Evolutionary conservation across 1,140 invertebrate species (phyloP).

Genomic region (Bicyclus anynana): DNA sequence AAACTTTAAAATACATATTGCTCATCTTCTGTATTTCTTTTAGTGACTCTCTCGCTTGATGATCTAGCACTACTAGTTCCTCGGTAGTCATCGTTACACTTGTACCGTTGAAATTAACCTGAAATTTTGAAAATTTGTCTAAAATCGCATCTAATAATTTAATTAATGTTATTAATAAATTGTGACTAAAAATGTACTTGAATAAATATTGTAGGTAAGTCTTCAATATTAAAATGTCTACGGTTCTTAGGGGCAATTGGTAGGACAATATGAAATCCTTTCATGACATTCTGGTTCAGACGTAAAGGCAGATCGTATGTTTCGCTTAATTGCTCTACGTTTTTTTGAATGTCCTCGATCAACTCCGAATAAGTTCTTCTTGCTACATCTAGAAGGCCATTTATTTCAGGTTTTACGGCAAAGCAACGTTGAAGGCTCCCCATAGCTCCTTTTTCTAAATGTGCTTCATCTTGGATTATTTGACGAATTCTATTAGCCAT

Average conservation of each 20-base stretch:
- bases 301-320: conserved; percentile 82
- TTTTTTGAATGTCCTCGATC: conserved; percentile 85
- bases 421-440: conserved; percentile 89
- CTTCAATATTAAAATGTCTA: conserved; percentile 69
- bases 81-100: conserved; percentile 87
- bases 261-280: conserved; percentile 88
- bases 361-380: conserved; percentile 87
- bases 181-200: conserved; percentile 67
- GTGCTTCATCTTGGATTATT: conserved; percentile 86
- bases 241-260: conserved; percentile 66
- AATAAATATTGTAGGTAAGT: conserved; percentile 83
- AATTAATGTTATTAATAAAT: not conserved
- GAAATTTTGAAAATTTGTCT: not conserved
- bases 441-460: conserved; percentile 80
- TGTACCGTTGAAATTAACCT: conserved; percentile 81
- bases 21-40: conserved; percentile 89
- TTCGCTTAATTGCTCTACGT: conserved; percentile 80
- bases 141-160: not conserved
- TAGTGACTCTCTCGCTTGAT: conserved; percentile 84
- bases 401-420: conserved; percentile 87
- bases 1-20: conserved; percentile 81
- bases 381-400: conserved; percentile 87
- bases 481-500: conserved; percentile 82
- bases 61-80: conserved; percentile 83
- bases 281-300: conserved; percentile 80